Conservation (phyloP, 2,888 invertebrate species). For the Dasypolia templi region DNA sequence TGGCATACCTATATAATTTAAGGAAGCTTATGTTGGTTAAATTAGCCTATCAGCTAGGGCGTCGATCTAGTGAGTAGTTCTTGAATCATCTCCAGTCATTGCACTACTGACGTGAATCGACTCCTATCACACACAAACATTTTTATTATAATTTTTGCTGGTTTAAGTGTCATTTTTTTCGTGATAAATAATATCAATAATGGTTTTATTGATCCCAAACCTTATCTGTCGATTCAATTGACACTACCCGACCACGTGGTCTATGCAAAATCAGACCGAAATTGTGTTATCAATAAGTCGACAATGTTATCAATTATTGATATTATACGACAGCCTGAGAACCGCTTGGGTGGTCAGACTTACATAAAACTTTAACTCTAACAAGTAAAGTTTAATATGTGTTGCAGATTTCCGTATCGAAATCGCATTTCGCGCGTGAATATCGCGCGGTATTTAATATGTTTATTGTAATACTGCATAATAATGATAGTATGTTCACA, state of each 20-base stretch:
- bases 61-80: neutral
- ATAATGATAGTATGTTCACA: neutral
- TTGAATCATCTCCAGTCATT: neutral
- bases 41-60: neutral
- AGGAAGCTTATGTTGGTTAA: neutral
- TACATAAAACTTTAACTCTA: slow-evolving; percentile 44
- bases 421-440: slow-evolving; percentile 29
- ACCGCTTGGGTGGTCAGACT: slow-evolving; percentile 73
- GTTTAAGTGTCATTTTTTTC: slow-evolving; percentile 10
- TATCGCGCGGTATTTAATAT: slow-evolving; percentile 6
- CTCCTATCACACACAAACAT: neutral
- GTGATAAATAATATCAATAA: slow-evolving; percentile 31
- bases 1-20: neutral
- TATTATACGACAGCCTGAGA: slow-evolving; percentile 72
- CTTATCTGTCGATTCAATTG: slow-evolving; percentile 48
- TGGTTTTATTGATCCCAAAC: slow-evolving; percentile 47
- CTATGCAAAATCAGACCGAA: slow-evolving; percentile 73
- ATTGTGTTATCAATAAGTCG: slow-evolving; percentile 74
- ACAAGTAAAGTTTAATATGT: slow-evolving; percentile 1
- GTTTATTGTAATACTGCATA: slow-evolving; percentile 1
- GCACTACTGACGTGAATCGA: neutral
- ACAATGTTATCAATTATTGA: slow-evolving; percentile 77
- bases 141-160: neutral
- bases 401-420: neutral
- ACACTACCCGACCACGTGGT: slow-evolving; percentile 54